A percentile compares a stretch with the other conserved stretches of the same genome.
phyloP scores from a whole-genome alignment of 2,797 vertebrate species.

The Karalla daura region DNA sequence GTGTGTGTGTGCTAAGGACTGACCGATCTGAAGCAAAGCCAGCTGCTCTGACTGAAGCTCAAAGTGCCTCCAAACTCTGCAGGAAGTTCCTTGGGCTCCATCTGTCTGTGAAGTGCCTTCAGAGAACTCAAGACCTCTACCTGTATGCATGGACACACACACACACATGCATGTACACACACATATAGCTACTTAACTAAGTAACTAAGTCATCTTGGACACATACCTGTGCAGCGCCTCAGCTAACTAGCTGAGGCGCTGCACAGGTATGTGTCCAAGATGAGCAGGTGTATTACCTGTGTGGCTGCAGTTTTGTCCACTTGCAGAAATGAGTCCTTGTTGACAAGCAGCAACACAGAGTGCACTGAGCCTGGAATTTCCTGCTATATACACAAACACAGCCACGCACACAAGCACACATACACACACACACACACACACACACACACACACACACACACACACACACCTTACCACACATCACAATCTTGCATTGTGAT shows the following conservation, averaged over 20 bases:
- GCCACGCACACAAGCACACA: constrained; percentile 8
- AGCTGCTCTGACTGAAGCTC: constrained; percentile 88
- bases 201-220: not conserved
- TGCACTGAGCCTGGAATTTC: constrained; percentile 84
- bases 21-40: constrained; percentile 91
- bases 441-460: not conserved
- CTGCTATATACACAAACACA: constrained; percentile 74
- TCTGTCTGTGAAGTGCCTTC: constrained; percentile 88
- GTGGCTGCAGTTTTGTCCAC: constrained; percentile 81
- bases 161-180: not conserved
- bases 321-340: constrained; percentile 81
- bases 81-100: constrained; percentile 88
- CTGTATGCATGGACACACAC: constrained; percentile 65
- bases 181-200: not conserved
- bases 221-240: not conserved
- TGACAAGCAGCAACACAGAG: constrained; percentile 84
- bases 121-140: constrained; percentile 87
- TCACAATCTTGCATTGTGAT: no score
- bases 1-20: constrained; percentile 27
- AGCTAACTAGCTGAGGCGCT: no score
- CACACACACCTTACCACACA: no score
- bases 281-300: constrained; percentile 82
- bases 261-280: not conserved
- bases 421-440: not conserved
- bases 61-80: constrained; percentile 87